phyloP scores from a whole-genome alignment of 2,888 invertebrate genomes.

The Halictus quadricinctus region DNA sequence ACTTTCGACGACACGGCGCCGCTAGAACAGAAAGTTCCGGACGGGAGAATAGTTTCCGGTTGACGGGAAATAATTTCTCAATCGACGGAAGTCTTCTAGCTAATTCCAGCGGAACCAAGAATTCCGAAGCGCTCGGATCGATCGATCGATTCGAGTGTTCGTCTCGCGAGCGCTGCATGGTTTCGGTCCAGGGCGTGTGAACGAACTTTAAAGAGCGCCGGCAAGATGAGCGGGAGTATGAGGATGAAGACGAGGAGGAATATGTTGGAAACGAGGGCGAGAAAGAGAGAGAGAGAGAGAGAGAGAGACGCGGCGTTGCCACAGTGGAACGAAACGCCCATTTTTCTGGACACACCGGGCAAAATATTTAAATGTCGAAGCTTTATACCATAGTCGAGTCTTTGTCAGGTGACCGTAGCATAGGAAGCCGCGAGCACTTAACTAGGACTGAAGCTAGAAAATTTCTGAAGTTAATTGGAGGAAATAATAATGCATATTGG shows the following conservation, averaged over 20 bases:
- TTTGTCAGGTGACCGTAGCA: not conserved
- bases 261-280: not conserved
- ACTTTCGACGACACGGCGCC: not conserved
- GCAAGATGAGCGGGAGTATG: not conserved
- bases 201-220: not conserved
- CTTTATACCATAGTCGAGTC: not conserved
- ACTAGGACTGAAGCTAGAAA: too few relatives aligned
- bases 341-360: not conserved
- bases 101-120: conserved; percentile 6
- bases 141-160: conserved; percentile 3
- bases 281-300: not conserved
- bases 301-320: not conserved
- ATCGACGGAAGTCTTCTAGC: not conserved
- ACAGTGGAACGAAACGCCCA: not conserved
- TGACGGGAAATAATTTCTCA: conserved; percentile 6
- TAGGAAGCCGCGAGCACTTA: too few relatives aligned
- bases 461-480: too few relatives aligned
- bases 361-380: not conserved
- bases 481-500: too few relatives aligned
- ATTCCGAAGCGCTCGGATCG: conserved; percentile 32
- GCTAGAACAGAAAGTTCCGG: not conserved
- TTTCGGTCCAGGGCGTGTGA: conserved; percentile 10
- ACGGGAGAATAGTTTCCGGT: not conserved
- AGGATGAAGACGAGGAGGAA: not conserved
- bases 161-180: not conserved